Evolutionary conservation across 2,888 invertebrate species (phyloP), one percentile per base, ranked within the genome.

Genomic region (Chrysomela aeneicollis): DNA sequence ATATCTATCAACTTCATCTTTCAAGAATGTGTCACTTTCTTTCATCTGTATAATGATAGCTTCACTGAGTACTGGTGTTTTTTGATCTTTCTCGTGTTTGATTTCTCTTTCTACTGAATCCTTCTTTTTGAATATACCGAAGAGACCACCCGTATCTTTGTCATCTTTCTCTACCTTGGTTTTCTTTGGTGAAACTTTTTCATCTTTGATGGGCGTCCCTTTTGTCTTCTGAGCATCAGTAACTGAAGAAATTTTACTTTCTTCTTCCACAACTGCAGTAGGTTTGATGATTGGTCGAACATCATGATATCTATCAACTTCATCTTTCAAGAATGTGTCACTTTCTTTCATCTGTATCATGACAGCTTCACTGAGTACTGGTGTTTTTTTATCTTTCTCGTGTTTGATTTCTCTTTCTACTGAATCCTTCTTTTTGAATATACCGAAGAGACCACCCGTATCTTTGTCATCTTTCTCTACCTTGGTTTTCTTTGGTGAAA

Each of bases 1-100:
- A 59, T 68, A 73, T 42, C 51, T 67, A 10, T 66, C 67, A 55
- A 78, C 58, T 71, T 78, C 77, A 19, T 71, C 65, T 54, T 66
- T 63, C 8, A 77, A 37, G 59, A 77, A 78, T 0, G 8, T 32
- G 26, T 67, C 50, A 61, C 32, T 61, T 22, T 61, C 57, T n/a
- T 26, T 26, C 42, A 51, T 51, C 19, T 51, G 22, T 49, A 50
- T 35, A 5, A 17, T 17, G 12, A 32, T 37, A 19, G 19, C 53
- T 53, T 37, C 47, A 9, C 49, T 62, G n/a, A 52, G 10, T 54
- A 19, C 42, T 53, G 32, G 26, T 54, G 49, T 58, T 12, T 21
- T 19, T 32, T 49, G 46, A 51, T 12, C 19, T 37, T 19, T 59
- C 8, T 9, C 35, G n/a, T 21, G 0, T 58, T 57, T 51, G 49